Evolutionary conservation across 2,797 vertebrate genomes (phyloP), one percentile per base, ranked within the genome.

Genomic region (Podargus strigoides): DNA sequence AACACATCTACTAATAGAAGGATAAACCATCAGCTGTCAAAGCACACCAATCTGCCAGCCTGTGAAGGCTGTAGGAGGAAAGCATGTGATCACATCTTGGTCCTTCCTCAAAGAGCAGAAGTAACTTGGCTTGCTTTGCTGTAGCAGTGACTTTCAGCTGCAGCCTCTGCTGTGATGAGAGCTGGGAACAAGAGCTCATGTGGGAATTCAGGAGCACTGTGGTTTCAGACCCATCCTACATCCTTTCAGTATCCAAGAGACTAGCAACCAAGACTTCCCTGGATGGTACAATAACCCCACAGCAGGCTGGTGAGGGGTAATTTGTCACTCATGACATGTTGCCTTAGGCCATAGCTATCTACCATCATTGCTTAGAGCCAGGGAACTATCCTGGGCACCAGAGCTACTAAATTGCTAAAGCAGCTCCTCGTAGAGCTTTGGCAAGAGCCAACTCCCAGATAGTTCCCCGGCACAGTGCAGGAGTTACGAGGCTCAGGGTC

Each of bases 1-100:
- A 90, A 83, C 52, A 49, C 6, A 21, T 80, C 39, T 76, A 79
- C 85, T 73, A 85, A 80, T 66, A 87, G 67, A 86, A 68, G 24
- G 58, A 87, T 80, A 93, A 93, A 85, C 85, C 79, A 88, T 64
- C 39, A 76, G 22, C 74, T 93, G 74, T 76, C 74, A 76, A 59
- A 76, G 39, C 28, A 88, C 50, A 55, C 32, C 60, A 46, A 58
- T 59, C 58, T 86, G 37, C 26, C 63, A 90, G 63, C 39, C 39
- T 67, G 9, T 74, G 55, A 81, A 52, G 18, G 19, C 39, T 6
- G 17, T n/a, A 70, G 66, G 59, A 89, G 14, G 59, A 63, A 88
- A 63, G 10, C 34, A 32, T 14, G 17, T 62, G 42, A 74, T 26
- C 15, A 69, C 17, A 64, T 56, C 59, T 75, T 87, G 20, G 19